These are phyloP conservation scores for Anser brachyrhynchus DNA, from an alignment of 2,113 vertebrate species.

Conservation along the genomic window DNA sequence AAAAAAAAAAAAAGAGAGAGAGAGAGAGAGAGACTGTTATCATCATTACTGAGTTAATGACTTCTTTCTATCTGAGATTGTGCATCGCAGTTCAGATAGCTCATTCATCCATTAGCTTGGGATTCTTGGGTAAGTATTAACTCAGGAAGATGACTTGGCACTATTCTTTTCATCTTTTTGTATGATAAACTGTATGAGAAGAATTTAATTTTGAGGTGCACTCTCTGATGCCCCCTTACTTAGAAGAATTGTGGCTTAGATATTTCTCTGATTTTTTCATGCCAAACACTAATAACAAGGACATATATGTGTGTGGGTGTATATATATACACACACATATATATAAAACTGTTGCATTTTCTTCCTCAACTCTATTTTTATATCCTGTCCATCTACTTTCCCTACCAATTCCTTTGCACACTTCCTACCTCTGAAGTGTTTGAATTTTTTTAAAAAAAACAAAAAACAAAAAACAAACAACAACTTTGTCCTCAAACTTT, in stretches of 20 bases:
- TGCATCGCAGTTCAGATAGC: neutral
- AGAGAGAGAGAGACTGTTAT: neutral
- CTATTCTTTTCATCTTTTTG: neutral
- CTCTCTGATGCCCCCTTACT: neutral
- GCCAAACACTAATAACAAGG: neutral
- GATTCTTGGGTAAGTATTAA: neutral
- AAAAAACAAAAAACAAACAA: too few relatives aligned
- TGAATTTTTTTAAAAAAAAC: neutral
- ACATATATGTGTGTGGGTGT: neutral
- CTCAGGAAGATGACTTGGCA: neutral
- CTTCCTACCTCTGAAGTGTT: neutral
- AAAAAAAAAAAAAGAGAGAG: too few relatives aligned
- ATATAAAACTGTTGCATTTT: neutral
- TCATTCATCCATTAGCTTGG: neutral
- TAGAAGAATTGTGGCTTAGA: neutral
- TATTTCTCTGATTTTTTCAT: neutral
- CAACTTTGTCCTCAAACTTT: too few relatives aligned
- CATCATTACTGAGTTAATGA: neutral
- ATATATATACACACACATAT: neutral
- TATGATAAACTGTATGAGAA: neutral
- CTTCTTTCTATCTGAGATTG: neutral
- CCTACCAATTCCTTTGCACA: fast-evolving
- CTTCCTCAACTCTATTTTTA: neutral
- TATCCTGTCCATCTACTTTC: neutral
- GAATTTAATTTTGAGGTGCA: neutral